Evolutionary conservation across 1,140 invertebrate species (phyloP).

Genomic region (Ruditapes philippinarum): DNA sequence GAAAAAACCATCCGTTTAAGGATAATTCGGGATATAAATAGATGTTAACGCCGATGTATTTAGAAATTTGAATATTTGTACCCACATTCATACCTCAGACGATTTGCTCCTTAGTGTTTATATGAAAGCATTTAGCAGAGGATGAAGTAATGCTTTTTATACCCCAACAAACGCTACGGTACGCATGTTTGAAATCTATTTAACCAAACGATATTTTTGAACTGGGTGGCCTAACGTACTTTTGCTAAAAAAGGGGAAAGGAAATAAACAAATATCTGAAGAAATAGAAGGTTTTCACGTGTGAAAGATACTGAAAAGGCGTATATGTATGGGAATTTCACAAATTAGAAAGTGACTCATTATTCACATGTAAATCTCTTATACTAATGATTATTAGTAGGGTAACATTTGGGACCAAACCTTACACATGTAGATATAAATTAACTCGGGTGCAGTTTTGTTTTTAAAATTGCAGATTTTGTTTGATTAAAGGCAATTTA

Average conservation of each 20-base stretch:
- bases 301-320: not conserved
- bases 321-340: conserved; percentile 3
- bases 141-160: conserved; percentile 36
- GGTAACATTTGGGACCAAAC: too few relatives aligned
- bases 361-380: not conserved
- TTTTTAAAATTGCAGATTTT: too few relatives aligned
- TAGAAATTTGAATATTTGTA: conserved; percentile 24
- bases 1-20: too few relatives aligned
- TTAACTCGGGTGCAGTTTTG: too few relatives aligned
- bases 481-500: too few relatives aligned
- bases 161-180: not conserved
- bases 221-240: not conserved
- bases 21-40: not conserved
- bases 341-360: conserved; percentile 18
- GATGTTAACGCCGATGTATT: not conserved
- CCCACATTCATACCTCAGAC: not conserved
- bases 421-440: too few relatives aligned
- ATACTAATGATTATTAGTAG: too few relatives aligned
- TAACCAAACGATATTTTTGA: not conserved
- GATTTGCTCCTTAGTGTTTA: conserved; percentile 12
- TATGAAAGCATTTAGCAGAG: conserved; percentile 17
- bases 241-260: not conserved
- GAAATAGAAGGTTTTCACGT: conserved; percentile 25
- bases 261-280: not conserved
- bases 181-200: conserved; percentile 29